Evolutionary conservation across 2,797 vertebrate species (phyloP), one percentile per base, ranked within the genome.

Genomic region (Ctenosaura bakeri): DNA sequence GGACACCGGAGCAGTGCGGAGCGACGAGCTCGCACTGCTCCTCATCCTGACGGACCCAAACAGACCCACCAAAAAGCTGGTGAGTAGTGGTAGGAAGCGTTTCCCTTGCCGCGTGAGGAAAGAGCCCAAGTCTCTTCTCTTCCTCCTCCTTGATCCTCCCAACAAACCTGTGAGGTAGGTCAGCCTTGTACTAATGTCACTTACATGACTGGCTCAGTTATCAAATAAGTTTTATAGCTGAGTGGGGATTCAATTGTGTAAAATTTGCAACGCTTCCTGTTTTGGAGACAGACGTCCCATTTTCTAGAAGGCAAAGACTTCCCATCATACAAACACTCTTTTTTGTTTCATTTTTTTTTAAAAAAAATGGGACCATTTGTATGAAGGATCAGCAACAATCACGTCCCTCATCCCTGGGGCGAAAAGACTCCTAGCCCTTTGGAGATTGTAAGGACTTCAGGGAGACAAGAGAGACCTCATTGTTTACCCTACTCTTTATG

Each of bases 401-500:
- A 24, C 3, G 2, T 12, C 46, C 91, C 93, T 78, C 78, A 77
- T 91, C 92, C 89, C 59, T 71, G 64, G 54, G 78, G 95, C 90
- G 92, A 94, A 88, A 92, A 94, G 95, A 91, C 59, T 86, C 88
- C 86, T 79, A 87, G 93, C 95, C 92, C 89, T 96, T 93, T 95
- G 91, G 94, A 95, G 89, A 93, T 86, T 83, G 85, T 90, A 84
- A 54, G 88, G 59, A 38, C 95, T 95, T 94, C 95, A 91, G 83
- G 86, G 82, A 95, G 92, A 93, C 46, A 96, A 92, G 42, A 42
- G 95, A 95, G 94, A 95, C 95, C 93, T 93, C 92, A 94, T 96
- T 96, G 94, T 96, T 96, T 94, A 94, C 38, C 8, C 80, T 52
- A 22, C 42, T 73, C 85, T 95, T 95, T 96, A 94, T 95, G 95